Percentiles rank a stretch among this genome's conserved stretches.
These are phyloP conservation scores for Mythimna ferrago DNA, from an alignment of 2,888 invertebrate species.

Conservation along the genomic window DNA sequence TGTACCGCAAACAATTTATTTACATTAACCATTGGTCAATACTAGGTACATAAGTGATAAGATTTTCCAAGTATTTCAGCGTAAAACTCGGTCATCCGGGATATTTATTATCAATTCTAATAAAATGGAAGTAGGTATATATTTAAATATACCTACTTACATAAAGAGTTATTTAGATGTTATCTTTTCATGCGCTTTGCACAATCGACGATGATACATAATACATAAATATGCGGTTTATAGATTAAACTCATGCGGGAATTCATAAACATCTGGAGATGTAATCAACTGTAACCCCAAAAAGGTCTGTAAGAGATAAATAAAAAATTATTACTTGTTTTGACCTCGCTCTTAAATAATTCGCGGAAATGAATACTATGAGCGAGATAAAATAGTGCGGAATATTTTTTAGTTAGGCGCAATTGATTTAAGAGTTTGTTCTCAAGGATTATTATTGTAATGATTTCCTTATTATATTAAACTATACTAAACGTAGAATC, in stretches of 20 bases:
- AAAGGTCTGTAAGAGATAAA: not conserved
- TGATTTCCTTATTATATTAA: slow-evolving; percentile 5
- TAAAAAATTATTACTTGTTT: not conserved
- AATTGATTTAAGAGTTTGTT: not conserved
- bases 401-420: not conserved
- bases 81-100: slow-evolving; percentile 24
- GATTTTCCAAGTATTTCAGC: slow-evolving; percentile 27
- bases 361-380: slow-evolving; percentile 11
- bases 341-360: slow-evolving; percentile 18
- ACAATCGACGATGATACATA: slow-evolving; percentile 2
- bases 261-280: not conserved
- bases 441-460: slow-evolving; percentile 14
- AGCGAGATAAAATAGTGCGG: slow-evolving; percentile 6
- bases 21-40: too few relatives aligned
- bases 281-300: not conserved
- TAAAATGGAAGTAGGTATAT: slow-evolving; percentile 4
- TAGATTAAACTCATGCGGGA: not conserved
- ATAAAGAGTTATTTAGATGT: not conserved
- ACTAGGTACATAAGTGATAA: not conserved
- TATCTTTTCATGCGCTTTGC: slow-evolving; percentile 15
- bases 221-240: not conserved
- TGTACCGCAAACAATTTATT: too few relatives aligned
- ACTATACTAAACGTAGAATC: not conserved
- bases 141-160: not conserved
- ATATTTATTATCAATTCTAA: slow-evolving; percentile 31